phyloP scores from a whole-genome alignment of 2,888 invertebrate species.

The Vannuccia rotundouncinata region DNA sequence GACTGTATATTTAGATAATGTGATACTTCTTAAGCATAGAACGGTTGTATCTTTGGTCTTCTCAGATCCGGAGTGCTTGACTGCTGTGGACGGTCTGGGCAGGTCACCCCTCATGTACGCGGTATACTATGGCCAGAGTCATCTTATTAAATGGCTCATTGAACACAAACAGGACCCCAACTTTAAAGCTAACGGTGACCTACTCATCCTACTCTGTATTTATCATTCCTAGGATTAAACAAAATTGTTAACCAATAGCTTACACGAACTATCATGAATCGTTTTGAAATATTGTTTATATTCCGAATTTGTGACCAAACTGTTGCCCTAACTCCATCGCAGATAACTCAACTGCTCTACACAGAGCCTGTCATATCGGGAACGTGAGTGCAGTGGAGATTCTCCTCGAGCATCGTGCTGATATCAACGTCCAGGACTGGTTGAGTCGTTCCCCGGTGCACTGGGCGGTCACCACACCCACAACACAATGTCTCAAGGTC shows the following conservation, averaged over 20 bases:
- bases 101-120: conserved; percentile 52
- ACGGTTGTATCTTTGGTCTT: conserved; percentile 38
- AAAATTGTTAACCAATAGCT: too few species aligned
- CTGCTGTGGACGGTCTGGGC: conserved; percentile 50
- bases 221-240: too few species aligned
- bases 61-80: conserved; percentile 46
- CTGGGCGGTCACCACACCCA: conserved; percentile 52
- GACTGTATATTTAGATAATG: too few species aligned
- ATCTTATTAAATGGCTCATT: conserved; percentile 48
- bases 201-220: too few species aligned
- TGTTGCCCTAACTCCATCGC: neutral
- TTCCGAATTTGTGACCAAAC: neutral
- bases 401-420: conserved; percentile 49
- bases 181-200: conserved; percentile 49
- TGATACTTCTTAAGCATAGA: too few species aligned
- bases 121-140: conserved; percentile 50
- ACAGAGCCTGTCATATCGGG: conserved; percentile 53
- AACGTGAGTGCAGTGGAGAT: conserved; percentile 48
- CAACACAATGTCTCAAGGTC: conserved; percentile 49
- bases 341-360: conserved; percentile 55
- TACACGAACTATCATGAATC: neutral
- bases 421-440: conserved; percentile 48
- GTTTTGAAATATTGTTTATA: neutral
- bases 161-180: conserved; percentile 50
- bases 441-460: conserved; percentile 53